Conservation (phyloP, 2,113 vertebrate species). For the Aphyosemion australe region DNA sequence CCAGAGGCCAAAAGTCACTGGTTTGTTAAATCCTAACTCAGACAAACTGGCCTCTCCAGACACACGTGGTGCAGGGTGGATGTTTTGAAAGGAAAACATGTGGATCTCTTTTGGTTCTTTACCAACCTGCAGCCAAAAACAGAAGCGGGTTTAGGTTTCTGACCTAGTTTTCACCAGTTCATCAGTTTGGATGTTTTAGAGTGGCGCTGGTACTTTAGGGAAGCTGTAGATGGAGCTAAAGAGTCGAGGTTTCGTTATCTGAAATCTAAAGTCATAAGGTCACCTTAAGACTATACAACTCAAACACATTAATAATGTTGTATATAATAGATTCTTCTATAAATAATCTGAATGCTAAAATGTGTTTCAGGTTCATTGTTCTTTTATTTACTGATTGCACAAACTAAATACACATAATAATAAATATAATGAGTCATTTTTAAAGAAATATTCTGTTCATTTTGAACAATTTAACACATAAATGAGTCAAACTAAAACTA, state of each 20-base stretch:
- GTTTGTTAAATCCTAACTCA: conserved; percentile 65
- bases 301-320: not conserved
- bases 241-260: not conserved
- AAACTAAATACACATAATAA: not conserved
- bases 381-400: not conserved
- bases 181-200: not conserved
- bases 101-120: not conserved
- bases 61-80: not conserved
- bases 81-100: not conserved
- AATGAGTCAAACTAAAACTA: not conserved
- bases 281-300: not conserved
- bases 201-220: not conserved
- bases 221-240: conserved; percentile 13
- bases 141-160: too few relatives aligned
- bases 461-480: not conserved
- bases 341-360: not conserved
- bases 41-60: conserved; percentile 48
- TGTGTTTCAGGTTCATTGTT: not conserved
- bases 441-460: not conserved
- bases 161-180: too few relatives aligned
- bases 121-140: not conserved
- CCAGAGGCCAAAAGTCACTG: conserved; percentile 61
- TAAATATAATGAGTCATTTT: not conserved
- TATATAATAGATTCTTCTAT: not conserved
- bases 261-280: not conserved